Evolutionary conservation across 2,797 vertebrate species (phyloP), one percentile per base, ranked within the genome.

Genomic region (Sparidentex hasta): DNA sequence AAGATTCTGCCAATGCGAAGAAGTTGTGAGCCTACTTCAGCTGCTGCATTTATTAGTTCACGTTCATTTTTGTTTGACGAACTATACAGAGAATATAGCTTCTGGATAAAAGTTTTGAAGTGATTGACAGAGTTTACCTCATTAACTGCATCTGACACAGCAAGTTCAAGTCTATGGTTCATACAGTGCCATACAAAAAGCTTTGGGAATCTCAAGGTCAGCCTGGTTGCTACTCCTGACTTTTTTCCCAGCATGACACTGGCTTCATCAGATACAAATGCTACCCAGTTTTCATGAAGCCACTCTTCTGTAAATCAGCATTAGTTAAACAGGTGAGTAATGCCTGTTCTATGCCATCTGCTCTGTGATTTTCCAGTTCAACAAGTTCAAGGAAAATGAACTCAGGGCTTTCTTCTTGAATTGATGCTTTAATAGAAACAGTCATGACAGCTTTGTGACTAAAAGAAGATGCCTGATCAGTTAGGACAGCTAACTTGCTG

Each of bases 261-360:
- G 44, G 71, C 43, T 65, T 52, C 43, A 58, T 74, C 62, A 65
- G 16, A 74, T 8, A 74, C 16, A 65, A 57, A 50, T 65, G 27
- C 21, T 48, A 43, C 29, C n/a, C 54, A 58, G 14, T 74, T 69
- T 13, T 50, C 44, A 23, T 25, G 43, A 44, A 25, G 23, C 17
- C 25, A 21, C n/a, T 52, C 33, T 17, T 67, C 55, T 59, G 29
- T 59, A 50, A 51, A 61, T 55, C 64, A 59, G 47, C 46, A 52
- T 50, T 59, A n/a, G 41, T 50, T 27, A 67, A 59, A 59, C 63
- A 48, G 17, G 47, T 48, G 58, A 65, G 44, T 48, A 72, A 43
- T 11, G 21, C 29, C 58, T 71, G 2, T 12, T 2, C 57, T 58
- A 27, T 43, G 17, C 51, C 46, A n/a, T 50, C 54, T 43, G 63